Percentiles rank a stretch among this genome's conserved stretches.
Conservation (phyloP, 2,797 vertebrate genomes). For the Melanitta fusca region DNA sequence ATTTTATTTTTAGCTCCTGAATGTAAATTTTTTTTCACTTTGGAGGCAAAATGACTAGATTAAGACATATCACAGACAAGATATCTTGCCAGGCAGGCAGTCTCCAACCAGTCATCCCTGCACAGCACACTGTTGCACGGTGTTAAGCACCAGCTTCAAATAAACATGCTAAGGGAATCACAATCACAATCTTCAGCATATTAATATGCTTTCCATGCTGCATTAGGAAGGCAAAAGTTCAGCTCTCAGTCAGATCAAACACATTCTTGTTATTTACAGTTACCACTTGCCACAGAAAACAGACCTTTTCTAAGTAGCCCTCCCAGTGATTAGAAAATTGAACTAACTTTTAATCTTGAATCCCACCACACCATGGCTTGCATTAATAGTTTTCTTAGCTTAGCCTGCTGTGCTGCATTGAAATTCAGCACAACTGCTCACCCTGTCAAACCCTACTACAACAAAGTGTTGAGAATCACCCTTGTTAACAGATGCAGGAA, state of each 20-base stretch:
- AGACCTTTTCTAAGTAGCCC: neutral
- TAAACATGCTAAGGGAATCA: neutral
- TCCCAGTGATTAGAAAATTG: slow-evolving; percentile 62
- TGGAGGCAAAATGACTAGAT: neutral
- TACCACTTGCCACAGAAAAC: slow-evolving; percentile 11
- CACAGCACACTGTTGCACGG: neutral
- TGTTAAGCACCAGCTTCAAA: neutral
- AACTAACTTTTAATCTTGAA: slow-evolving; percentile 57
- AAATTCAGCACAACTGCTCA: neutral
- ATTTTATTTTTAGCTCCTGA: slow-evolving; percentile 9
- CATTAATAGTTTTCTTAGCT: slow-evolving; percentile 34
- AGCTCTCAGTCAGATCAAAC: slow-evolving; percentile 40
- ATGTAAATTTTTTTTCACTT: slow-evolving; percentile 30
- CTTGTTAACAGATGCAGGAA: neutral
- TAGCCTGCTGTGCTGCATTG: slow-evolving; percentile 3
- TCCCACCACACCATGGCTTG: neutral
- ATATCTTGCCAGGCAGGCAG: neutral
- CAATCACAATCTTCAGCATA: neutral
- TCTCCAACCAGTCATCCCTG: neutral
- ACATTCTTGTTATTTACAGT: slow-evolving; percentile 29
- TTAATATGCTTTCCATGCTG: neutral
- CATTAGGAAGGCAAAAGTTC: slow-evolving; percentile 55
- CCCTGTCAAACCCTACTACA: neutral
- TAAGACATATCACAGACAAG: neutral
- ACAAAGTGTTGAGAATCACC: neutral